Conservation (phyloP, 2,888 invertebrate species). For the Cyclophora albipunctata region DNA sequence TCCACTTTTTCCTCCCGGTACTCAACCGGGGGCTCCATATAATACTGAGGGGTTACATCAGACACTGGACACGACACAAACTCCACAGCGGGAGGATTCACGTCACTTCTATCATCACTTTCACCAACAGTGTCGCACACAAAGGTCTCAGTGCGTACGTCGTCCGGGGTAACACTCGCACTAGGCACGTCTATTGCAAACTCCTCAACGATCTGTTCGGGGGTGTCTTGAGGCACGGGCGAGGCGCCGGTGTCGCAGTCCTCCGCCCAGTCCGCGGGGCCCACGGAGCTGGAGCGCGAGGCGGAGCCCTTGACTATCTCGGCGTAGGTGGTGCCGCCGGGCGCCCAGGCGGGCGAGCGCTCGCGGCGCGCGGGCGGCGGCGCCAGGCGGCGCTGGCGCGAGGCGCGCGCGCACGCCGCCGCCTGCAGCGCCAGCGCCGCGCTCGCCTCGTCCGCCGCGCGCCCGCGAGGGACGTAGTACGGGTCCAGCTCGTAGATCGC, state of each 20-base stretch:
- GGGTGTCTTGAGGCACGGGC: neutral
- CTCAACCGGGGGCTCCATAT: constrained; percentile 23
- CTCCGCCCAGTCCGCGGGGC: constrained; percentile 24
- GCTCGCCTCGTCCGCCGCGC: constrained; percentile 79
- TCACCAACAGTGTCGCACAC: constrained; percentile 50
- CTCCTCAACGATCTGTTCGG: neutral
- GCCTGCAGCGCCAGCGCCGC: constrained; percentile 74
- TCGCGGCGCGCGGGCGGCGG: constrained; percentile 18
- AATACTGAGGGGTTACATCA: constrained; percentile 18
- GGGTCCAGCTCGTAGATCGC: constrained; percentile 86
- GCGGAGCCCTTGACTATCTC: constrained; percentile 82
- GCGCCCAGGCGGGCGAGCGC: constrained; percentile 81
- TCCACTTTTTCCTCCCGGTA: constrained; percentile 26
- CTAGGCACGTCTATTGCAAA: constrained; percentile 1
- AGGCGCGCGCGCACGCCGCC: constrained; percentile 57
- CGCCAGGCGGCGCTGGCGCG: constrained; percentile 38
- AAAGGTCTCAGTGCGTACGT: constrained; percentile 38
- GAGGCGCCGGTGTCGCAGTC: constrained; percentile 10
- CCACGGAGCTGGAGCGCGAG: constrained; percentile 53
- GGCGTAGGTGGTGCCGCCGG: constrained; percentile 85
- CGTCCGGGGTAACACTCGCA: constrained; percentile 17
- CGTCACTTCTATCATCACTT: constrained; percentile 33
- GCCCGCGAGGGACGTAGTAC: constrained; percentile 74
- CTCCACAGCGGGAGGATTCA: constrained; percentile 10
- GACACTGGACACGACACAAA: constrained; percentile 9